Percentiles rank a stretch among this genome's conserved stretches.
Evolutionary conservation across 2,113 vertebrate genomes (phyloP).

Genomic region (Elgaria multicarinata): DNA sequence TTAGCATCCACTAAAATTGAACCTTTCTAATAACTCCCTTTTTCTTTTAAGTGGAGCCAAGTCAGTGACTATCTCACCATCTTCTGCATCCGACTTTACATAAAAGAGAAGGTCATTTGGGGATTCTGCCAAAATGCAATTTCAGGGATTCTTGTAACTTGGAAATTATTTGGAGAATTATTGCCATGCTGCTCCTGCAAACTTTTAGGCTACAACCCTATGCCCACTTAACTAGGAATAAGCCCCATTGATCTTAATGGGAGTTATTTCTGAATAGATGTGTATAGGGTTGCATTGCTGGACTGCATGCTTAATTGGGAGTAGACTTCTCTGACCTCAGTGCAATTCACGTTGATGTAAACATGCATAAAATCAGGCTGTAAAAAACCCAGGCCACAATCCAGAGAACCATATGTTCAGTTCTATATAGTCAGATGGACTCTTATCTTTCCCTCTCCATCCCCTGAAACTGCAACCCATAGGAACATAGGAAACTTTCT

Average conservation of each 20-base stretch:
- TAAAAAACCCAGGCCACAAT: not conserved
- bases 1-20: conserved; percentile 58
- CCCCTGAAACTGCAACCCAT: no score
- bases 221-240: not conserved
- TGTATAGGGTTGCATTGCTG: not conserved
- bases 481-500: no score
- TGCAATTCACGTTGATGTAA: not conserved
- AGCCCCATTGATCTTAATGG: not conserved
- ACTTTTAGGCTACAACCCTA: not conserved
- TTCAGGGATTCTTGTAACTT: not conserved
- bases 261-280: not conserved
- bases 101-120: not conserved
- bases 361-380: not conserved
- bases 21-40: not conserved
- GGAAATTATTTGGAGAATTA: conserved; percentile 17
- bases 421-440: not conserved
- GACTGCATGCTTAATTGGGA: not conserved
- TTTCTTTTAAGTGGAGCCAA: conserved; percentile 10
- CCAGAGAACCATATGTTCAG: not conserved
- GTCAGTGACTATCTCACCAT: not conserved
- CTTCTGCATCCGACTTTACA: not conserved
- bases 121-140: not conserved
- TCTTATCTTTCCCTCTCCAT: not conserved
- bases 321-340: not conserved
- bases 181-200: not conserved